Conservation (phyloP, 2,113 vertebrate genomes). For the Ciconia boyciana region DNA sequence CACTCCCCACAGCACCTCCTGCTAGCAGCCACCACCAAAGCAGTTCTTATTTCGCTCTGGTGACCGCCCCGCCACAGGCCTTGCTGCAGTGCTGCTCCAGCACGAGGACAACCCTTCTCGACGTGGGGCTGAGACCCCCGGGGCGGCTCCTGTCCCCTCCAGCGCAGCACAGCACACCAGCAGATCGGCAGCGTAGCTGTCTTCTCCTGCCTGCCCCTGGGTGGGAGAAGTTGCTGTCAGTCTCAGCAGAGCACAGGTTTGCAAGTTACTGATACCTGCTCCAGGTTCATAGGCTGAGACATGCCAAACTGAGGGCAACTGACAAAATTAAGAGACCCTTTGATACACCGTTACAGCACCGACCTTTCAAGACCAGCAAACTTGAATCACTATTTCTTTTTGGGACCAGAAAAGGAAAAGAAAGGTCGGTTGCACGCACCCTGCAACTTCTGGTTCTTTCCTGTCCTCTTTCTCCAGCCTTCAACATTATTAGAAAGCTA, state of each 20-base stretch:
- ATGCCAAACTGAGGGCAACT: not conserved
- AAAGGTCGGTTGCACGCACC: too few relatives aligned
- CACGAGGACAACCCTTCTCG: not conserved
- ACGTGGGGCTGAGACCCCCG: not conserved
- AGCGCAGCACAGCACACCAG: not conserved
- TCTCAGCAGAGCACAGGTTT: not conserved
- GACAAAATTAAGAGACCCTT: not conserved
- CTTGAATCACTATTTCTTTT: not conserved
- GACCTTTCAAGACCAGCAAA: not conserved
- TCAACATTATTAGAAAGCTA: not conserved
- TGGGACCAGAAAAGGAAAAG: not conserved
- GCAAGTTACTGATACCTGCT: not conserved
- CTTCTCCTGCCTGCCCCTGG: not conserved
- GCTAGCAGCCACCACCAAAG: not conserved
- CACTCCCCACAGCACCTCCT: not conserved
- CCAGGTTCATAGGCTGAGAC: not conserved
- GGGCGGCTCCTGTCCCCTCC: not conserved
- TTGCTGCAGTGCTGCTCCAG: not conserved
- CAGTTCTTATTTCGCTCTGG: not conserved
- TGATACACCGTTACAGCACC: not conserved
- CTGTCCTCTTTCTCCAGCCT: not conserved
- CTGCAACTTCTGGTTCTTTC: not conserved
- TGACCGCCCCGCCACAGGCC: not conserved
- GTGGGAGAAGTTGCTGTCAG: not conserved
- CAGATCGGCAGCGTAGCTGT: rapidly evolving